Conservation (phyloP, 2,113 vertebrate genomes). For the Ciconia boyciana region DNA sequence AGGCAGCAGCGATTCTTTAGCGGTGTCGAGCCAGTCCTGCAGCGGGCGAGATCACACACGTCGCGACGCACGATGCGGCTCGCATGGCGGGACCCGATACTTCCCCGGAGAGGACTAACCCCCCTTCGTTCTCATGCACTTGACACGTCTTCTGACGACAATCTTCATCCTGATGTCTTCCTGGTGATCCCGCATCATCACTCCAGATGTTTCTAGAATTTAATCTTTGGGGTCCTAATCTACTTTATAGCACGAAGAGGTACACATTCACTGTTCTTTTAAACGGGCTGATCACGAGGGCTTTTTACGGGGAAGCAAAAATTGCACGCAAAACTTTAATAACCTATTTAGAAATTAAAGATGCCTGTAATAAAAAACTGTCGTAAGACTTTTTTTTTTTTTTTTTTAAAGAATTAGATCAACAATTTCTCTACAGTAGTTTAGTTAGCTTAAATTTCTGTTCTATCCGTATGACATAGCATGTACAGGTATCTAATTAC, state of each 20-base stretch:
- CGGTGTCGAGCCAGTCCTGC: constrained; percentile 60
- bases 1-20: constrained; percentile 73
- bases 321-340: constrained; percentile 44
- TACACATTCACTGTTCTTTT: not conserved
- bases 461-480: constrained; percentile 20
- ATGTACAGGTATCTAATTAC: constrained; percentile 5
- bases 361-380: not conserved
- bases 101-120: not conserved
- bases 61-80: not conserved
- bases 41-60: not conserved
- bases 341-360: not conserved
- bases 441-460: constrained; percentile 42
- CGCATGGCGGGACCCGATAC: not conserved
- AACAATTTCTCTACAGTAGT: constrained; percentile 44
- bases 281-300: not conserved
- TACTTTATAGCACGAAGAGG: not conserved
- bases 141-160: not conserved
- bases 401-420: not conserved
- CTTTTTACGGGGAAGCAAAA: not conserved
- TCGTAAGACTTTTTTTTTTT: constrained; percentile 33
- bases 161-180: not conserved
- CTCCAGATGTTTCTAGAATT: not conserved
- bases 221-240: not conserved
- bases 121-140: not conserved
- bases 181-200: not conserved